phyloP scores from a whole-genome alignment of 2,113 vertebrate genomes.

The Hemichromis elongatus region DNA sequence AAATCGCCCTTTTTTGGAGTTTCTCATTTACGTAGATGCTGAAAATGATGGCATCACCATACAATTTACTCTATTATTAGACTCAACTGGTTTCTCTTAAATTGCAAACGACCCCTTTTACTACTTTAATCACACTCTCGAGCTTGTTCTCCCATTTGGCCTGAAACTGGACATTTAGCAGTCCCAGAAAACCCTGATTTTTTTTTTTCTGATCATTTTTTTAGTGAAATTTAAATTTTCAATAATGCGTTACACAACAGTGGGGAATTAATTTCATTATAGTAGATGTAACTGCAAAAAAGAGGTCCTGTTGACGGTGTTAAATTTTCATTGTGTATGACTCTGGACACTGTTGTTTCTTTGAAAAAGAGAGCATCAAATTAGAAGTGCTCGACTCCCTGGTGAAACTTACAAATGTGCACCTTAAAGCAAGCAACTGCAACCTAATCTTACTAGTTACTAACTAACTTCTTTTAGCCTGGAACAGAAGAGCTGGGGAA shows the following conservation, averaged over 20 bases:
- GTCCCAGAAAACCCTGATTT: rapidly evolving
- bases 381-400: neutral
- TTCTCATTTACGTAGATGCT: neutral
- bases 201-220: neutral
- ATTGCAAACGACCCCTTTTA: neutral
- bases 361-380: neutral
- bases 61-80: neutral
- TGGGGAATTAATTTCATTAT: neutral
- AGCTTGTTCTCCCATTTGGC: neutral
- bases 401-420: neutral
- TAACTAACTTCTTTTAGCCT: neutral
- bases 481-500: neutral
- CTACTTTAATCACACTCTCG: neutral
- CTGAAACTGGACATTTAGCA: neutral
- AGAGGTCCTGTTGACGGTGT: neutral
- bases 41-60: neutral
- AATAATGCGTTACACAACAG: neutral
- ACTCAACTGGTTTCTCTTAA: neutral
- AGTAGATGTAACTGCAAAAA: neutral
- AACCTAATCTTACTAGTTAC: neutral
- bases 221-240: neutral
- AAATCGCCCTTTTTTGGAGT: rapidly evolving
- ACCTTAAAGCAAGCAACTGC: neutral
- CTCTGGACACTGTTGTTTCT: rapidly evolving
- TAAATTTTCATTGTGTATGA: neutral